Evolutionary conservation across 2,888 invertebrate species (phyloP).

Genomic region (Teleiodes luculella): DNA sequence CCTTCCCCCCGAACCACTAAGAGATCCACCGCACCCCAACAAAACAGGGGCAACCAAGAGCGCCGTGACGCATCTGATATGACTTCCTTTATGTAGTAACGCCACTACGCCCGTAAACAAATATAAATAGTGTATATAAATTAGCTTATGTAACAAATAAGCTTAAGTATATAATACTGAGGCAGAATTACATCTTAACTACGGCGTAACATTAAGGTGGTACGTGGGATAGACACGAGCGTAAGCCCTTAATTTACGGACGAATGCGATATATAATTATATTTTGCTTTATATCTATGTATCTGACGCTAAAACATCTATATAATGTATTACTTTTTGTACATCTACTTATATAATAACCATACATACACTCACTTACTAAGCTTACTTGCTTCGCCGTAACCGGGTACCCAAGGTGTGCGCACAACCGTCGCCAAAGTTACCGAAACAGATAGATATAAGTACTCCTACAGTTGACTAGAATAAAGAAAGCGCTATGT

Average conservation of each 20-base stretch:
- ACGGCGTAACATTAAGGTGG: slow-evolving; percentile 76
- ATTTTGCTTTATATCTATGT: slow-evolving; percentile 78
- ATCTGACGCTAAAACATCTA: slow-evolving; percentile 79
- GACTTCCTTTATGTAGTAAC: slow-evolving; percentile 68
- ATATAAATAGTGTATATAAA: slow-evolving; percentile 76
- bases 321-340: slow-evolving; percentile 79
- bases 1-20: slow-evolving; percentile 11
- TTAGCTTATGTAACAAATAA: slow-evolving; percentile 78
- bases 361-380: slow-evolving; percentile 72
- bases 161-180: slow-evolving; percentile 79
- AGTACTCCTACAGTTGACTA: slow-evolving; percentile 46
- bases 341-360: slow-evolving; percentile 78
- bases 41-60: slow-evolving; percentile 43
- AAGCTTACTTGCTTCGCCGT: slow-evolving; percentile 67
- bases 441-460: slow-evolving; percentile 25
- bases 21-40: slow-evolving; percentile 29
- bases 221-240: slow-evolving; percentile 77
- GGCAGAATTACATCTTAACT: slow-evolving; percentile 79
- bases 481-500: slow-evolving; percentile 38
- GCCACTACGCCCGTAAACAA: slow-evolving; percentile 73
- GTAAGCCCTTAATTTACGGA: slow-evolving; percentile 78
- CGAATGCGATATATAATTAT: slow-evolving; percentile 79
- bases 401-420: slow-evolving; percentile 66
- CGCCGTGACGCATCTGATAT: slow-evolving; percentile 72
- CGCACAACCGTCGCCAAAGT: slow-evolving; percentile 40